phyloP scores from a whole-genome alignment of 2,797 vertebrate genomes.

The Chloroceryle amazona region DNA sequence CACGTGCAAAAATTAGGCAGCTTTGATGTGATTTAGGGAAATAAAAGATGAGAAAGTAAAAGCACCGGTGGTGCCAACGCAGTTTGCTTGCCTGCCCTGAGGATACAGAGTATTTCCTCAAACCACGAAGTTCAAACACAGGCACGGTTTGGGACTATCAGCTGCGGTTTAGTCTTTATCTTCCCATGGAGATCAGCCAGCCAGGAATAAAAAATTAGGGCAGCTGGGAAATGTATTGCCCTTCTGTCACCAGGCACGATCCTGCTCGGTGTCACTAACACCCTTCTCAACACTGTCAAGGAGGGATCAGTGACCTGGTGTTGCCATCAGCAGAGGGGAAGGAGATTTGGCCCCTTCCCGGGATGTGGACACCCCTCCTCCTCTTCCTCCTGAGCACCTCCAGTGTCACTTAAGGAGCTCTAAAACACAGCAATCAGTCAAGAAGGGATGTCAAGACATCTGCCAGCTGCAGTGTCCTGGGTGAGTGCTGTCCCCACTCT shows the following conservation, averaged over 20 bases:
- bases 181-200: not conserved
- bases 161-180: not conserved
- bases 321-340: not conserved
- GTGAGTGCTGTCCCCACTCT: not conserved
- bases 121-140: not conserved
- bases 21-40: not conserved
- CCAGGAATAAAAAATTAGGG: not conserved
- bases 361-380: not conserved
- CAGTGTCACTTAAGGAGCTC: not conserved
- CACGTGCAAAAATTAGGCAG: rapidly evolving
- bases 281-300: not conserved
- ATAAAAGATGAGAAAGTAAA: not conserved
- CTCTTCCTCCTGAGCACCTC: not conserved
- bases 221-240: not conserved
- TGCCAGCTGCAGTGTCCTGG: not conserved
- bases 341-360: not conserved
- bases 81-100: not conserved
- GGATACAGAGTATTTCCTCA: not conserved
- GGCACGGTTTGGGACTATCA: not conserved
- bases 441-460: not conserved
- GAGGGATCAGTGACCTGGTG: rapidly evolving
- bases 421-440: rapidly evolving
- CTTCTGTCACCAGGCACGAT: rapidly evolving
- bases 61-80: rapidly evolving
- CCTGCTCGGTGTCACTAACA: rapidly evolving